Evolutionary conservation across 2,113 vertebrate species (phyloP).

Genomic region (Charina bottae): DNA sequence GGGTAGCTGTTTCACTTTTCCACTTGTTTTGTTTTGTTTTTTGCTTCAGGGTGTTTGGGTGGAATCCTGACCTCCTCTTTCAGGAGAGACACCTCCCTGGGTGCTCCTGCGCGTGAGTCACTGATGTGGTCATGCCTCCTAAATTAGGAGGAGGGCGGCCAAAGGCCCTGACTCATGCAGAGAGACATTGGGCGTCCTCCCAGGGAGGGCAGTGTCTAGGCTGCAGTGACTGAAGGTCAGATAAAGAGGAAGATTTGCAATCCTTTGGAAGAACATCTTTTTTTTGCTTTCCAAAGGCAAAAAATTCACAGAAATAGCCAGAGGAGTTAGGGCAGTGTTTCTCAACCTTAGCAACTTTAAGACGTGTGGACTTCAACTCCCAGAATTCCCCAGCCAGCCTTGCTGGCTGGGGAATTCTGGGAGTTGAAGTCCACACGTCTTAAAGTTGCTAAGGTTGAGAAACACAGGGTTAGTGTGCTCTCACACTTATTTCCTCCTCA

Average conservation of each 20-base stretch:
- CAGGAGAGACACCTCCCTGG: not conserved
- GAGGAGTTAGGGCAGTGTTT: too few relatives aligned
- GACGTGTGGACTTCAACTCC: too few relatives aligned
- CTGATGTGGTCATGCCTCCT: not conserved
- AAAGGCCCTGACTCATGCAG: not conserved
- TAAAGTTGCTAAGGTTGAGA: too few relatives aligned
- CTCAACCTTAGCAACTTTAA: too few relatives aligned
- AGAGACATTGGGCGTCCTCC: not conserved
- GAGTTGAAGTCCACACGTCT: too few relatives aligned
- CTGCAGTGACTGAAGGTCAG: not conserved
- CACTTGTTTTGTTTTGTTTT: not conserved
- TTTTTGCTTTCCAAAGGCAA: too few relatives aligned
- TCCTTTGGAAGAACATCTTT: too few relatives aligned
- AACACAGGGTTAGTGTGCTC: too few relatives aligned
- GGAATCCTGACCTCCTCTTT: not conserved
- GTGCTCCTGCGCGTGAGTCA: not conserved
- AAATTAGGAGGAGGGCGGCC: not conserved
- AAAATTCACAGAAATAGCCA: not conserved
- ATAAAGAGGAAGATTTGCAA: not conserved
- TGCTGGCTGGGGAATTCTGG: too few relatives aligned
- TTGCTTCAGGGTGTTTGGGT: not conserved
- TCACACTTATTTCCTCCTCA: too few relatives aligned
- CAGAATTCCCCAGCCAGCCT: too few relatives aligned
- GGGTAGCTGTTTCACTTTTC: fast-evolving
- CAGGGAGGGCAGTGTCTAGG: not conserved